A percentile compares a stretch with the other conserved stretches of the same genome.
Evolutionary conservation across 2,888 invertebrate genomes (phyloP).

Genomic region (Tenthredo livida): DNA sequence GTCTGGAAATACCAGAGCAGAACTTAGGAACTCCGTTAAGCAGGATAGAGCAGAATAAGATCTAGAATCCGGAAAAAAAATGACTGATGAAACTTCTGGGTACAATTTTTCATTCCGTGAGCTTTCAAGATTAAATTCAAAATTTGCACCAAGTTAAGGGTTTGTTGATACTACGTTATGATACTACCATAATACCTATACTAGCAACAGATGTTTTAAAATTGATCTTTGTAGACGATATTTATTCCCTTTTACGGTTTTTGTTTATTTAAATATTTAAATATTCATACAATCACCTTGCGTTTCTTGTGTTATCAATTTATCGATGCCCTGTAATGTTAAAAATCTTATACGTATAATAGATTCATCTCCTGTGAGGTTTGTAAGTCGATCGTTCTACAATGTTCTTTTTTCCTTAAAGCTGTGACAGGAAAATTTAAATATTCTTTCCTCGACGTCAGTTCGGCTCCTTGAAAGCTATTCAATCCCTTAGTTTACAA

Average conservation of each 20-base stretch:
- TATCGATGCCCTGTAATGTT: neutral
- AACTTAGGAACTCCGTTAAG: neutral
- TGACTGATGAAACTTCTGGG: neutral
- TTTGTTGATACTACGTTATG: too few relatives aligned
- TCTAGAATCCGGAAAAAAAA: neutral
- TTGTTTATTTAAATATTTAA: neutral
- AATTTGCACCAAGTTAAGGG: neutral
- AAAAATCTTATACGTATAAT: neutral
- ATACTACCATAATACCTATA: neutral
- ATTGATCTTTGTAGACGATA: neutral
- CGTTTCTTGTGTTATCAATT: neutral
- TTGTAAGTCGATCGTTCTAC: neutral
- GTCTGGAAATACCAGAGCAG: neutral
- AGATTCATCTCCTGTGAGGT: neutral
- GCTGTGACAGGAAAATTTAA: too few relatives aligned
- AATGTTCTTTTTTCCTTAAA: neutral
- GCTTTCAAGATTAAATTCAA: neutral
- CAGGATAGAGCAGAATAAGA: neutral
- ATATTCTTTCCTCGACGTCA: too few relatives aligned
- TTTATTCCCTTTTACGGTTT: neutral
- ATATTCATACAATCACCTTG: neutral
- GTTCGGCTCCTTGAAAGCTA: too few relatives aligned
- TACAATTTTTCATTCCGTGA: neutral
- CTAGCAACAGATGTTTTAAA: neutral
- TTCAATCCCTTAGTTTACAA: too few relatives aligned